Percentiles rank a stretch among this genome's conserved stretches.
Conservation (phyloP, 2,113 vertebrate genomes). For the Glaucidium brasilianum region DNA sequence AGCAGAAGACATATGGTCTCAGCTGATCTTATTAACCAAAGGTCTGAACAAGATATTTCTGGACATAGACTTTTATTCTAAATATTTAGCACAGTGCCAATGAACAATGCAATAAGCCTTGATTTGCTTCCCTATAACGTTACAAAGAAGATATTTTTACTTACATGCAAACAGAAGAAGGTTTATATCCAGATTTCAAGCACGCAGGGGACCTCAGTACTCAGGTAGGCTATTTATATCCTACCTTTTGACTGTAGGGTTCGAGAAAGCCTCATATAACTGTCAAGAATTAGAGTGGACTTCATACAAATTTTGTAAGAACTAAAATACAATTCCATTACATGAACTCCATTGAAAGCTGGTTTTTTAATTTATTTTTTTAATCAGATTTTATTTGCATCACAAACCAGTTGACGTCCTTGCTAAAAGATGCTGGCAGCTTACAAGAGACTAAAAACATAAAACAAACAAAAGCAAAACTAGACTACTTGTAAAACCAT, state of each 20-base stretch:
- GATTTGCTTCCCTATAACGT: not conserved
- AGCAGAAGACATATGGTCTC: not conserved
- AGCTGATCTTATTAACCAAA: not conserved
- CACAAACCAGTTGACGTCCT: not conserved
- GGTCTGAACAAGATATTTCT: not conserved
- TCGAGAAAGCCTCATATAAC: not conserved
- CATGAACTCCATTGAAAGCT: not conserved
- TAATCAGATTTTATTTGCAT: not conserved
- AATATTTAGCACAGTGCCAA: not conserved
- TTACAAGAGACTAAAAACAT: not conserved
- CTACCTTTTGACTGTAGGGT: not conserved
- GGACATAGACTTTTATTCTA: not conserved
- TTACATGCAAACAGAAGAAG: not conserved
- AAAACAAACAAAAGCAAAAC: not conserved
- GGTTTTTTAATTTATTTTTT: not conserved
- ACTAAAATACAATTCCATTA: not conserved
- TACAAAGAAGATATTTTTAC: not conserved
- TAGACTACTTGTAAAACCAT: not conserved
- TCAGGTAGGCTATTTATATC: not conserved
- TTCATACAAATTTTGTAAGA: not conserved
- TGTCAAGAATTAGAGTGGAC: not conserved
- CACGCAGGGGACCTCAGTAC: not conserved
- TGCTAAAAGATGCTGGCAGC: not conserved
- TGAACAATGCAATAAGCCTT: not conserved
- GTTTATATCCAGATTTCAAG: not conserved